A percentile compares a stretch with the other conserved stretches of the same genome.
These are phyloP conservation scores for Dendropsophus ebraccatus DNA, from an alignment of 2,113 vertebrate species.

Conservation along the genomic window DNA sequence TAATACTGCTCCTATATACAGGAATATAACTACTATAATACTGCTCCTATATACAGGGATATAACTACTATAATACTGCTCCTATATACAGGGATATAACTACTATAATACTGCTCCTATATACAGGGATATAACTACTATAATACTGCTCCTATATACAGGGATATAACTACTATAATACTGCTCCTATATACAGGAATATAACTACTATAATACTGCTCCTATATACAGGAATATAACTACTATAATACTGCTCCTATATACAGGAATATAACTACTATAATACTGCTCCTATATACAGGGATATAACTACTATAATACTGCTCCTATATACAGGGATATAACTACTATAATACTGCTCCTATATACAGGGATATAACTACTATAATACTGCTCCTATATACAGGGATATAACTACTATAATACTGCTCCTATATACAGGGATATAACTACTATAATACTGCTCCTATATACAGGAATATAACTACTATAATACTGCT, in stretches of 20 bases:
- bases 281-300: not conserved
- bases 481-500: too few species aligned
- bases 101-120: constrained; percentile 5
- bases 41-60: not conserved
- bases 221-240: not conserved
- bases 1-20: not conserved
- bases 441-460: too few species aligned
- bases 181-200: not conserved
- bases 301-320: not conserved
- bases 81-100: not conserved
- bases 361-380: not conserved
- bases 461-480: too few species aligned
- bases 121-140: constrained; percentile 6
- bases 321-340: not conserved
- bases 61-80: not conserved
- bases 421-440: too few species aligned
- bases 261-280: not conserved
- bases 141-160: constrained; percentile 7
- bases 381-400: not conserved
- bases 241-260: constrained; percentile 1
- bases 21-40: constrained; percentile 3
- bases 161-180: not conserved
- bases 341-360: too few species aligned
- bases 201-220: too few species aligned
- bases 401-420: not conserved